Evolutionary conservation across 2,888 invertebrate genomes (phyloP).

Genomic region (Drosophila maculinotata): DNA sequence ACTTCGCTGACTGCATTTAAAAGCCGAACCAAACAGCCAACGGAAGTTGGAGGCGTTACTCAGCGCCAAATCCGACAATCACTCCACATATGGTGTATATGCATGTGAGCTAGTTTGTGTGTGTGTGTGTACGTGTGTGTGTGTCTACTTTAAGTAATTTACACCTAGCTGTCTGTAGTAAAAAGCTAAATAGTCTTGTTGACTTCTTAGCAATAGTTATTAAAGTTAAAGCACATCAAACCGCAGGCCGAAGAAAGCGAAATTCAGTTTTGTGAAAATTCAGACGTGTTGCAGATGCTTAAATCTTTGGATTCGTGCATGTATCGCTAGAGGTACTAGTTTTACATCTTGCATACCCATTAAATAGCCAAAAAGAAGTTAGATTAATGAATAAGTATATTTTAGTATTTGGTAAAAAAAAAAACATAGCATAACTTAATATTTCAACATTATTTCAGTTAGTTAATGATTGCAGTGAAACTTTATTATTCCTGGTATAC

Average conservation of each 20-base stretch:
- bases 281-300: slow-evolving; percentile 23
- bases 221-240: slow-evolving; percentile 47
- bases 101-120: not conserved
- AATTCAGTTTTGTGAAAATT: slow-evolving; percentile 11
- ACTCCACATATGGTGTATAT: slow-evolving; percentile 53
- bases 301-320: slow-evolving; percentile 2
- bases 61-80: slow-evolving; percentile 74
- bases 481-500: no score
- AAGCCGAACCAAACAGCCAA: slow-evolving; percentile 61
- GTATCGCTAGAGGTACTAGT: slow-evolving; percentile 19
- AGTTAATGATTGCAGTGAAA: no score
- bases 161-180: slow-evolving; percentile 34
- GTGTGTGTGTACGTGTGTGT: slow-evolving; percentile 4
- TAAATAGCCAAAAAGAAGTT: not conserved
- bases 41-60: slow-evolving; percentile 83
- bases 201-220: slow-evolving; percentile 43
- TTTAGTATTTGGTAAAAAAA: not conserved
- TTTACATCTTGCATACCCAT: slow-evolving; percentile 8
- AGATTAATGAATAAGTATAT: not conserved
- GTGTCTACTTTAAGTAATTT: slow-evolving; percentile 37
- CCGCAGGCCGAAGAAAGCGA: slow-evolving; percentile 44
- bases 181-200: slow-evolving; percentile 42
- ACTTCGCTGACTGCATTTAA: slow-evolving; percentile 44
- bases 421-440: no score
- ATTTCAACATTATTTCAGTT: no score